Evolutionary conservation across 2,113 vertebrate genomes (phyloP).

Genomic region (Cavia aperea): DNA sequence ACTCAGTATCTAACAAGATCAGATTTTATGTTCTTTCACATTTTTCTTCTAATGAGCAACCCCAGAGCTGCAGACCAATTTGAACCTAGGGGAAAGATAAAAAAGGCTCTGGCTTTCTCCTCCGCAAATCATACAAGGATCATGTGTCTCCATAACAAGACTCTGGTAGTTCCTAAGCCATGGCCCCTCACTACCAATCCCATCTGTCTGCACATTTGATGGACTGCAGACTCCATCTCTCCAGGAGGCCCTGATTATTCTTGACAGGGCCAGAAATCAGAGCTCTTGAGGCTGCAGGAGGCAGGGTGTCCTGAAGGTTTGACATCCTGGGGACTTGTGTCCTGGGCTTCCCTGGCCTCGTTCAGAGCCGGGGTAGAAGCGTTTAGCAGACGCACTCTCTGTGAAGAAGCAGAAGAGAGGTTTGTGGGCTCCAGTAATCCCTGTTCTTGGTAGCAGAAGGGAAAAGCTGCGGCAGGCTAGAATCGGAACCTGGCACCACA

Average conservation of each 20-base stretch:
- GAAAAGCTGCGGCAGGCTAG: not conserved
- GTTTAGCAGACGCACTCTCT: not conserved
- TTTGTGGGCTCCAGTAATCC: not conserved
- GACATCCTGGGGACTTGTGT: not conserved
- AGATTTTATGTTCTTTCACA: slow-evolving; percentile 29
- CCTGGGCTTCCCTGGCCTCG: not conserved
- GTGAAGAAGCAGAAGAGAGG: not conserved
- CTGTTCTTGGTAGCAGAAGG: not conserved
- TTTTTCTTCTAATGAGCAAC: slow-evolving; percentile 57
- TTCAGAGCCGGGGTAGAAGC: not conserved
- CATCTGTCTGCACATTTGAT: slow-evolving; percentile 45
- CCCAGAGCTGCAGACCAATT: slow-evolving; percentile 1
- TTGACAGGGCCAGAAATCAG: slow-evolving; percentile 1
- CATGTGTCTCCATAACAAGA: slow-evolving; percentile 75
- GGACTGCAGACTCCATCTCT: slow-evolving; percentile 47
- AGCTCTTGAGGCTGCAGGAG: not conserved
- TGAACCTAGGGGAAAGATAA: not conserved
- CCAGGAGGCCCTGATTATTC: not conserved
- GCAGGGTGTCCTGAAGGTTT: not conserved
- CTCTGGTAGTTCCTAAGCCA: slow-evolving; percentile 71
- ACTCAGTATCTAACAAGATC: slow-evolving; percentile 34
- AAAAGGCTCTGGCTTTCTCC: slow-evolving; percentile 56
- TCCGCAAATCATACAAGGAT: slow-evolving; percentile 71
- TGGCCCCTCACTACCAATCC: slow-evolving; percentile 57
- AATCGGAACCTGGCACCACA: not conserved